These are phyloP conservation scores for Colistium nudipinnis DNA, from an alignment of 2,113 vertebrate genomes.

Conservation along the genomic window DNA sequence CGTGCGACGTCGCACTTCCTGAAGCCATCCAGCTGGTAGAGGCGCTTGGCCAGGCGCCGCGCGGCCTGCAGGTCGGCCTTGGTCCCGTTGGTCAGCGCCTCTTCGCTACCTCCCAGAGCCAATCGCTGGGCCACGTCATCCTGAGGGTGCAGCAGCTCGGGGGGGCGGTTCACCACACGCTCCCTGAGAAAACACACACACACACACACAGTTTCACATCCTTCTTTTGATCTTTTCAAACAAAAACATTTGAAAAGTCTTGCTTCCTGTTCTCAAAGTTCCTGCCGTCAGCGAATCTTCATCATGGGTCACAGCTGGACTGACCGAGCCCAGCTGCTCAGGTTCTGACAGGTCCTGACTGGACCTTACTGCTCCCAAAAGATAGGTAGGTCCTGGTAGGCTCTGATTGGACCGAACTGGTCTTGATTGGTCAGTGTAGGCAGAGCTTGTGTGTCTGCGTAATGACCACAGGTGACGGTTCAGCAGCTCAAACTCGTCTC, in stretches of 20 bases:
- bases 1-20: conserved; percentile 93
- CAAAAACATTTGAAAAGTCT: not conserved
- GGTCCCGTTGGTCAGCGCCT: conserved; percentile 88
- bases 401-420: too few relatives aligned
- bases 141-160: conserved; percentile 84
- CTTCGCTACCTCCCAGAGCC: conserved; percentile 86
- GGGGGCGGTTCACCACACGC: conserved; percentile 48
- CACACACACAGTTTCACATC: not conserved
- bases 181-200: conserved; percentile 67
- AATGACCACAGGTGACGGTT: too few relatives aligned
- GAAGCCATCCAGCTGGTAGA: conserved; percentile 94
- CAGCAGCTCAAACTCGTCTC: too few relatives aligned
- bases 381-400: too few relatives aligned
- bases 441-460: too few relatives aligned
- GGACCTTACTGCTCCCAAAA: too few relatives aligned
- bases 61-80: conserved; percentile 92
- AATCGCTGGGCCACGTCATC: conserved; percentile 87
- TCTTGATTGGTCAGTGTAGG: too few relatives aligned
- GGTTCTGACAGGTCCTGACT: too few relatives aligned
- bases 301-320: too few relatives aligned
- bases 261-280: not conserved
- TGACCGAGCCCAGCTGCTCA: too few relatives aligned
- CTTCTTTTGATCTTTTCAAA: too few relatives aligned
- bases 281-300: not conserved
- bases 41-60: conserved; percentile 91